phyloP scores from a whole-genome alignment of 2,113 vertebrate species.

The Nannobrachium achirus region DNA sequence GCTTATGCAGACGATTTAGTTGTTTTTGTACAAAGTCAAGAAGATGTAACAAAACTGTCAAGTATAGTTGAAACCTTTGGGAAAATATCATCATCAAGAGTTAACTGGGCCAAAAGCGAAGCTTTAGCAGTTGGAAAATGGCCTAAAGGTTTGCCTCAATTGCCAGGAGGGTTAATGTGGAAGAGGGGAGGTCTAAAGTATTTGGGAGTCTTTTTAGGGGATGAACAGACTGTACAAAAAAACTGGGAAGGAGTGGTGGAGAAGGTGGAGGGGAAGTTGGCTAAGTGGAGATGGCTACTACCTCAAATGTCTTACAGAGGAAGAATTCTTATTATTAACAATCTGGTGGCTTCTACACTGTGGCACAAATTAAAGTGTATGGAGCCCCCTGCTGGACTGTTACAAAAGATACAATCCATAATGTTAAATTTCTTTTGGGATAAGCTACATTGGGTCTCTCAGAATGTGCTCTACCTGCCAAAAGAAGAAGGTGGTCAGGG shows the following conservation, averaged over 20 bases:
- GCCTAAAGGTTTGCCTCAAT: not conserved
- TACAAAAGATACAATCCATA: not conserved
- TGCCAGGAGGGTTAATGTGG: not conserved
- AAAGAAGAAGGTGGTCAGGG: slow-evolving; percentile 11
- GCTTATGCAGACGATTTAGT: not conserved
- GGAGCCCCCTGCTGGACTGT: not conserved
- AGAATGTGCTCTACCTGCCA: not conserved
- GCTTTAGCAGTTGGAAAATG: not conserved
- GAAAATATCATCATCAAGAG: not conserved
- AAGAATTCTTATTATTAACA: too few species aligned
- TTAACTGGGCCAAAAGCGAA: not conserved
- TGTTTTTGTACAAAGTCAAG: not conserved
- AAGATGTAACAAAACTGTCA: not conserved
- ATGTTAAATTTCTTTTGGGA: slow-evolving; percentile 17
- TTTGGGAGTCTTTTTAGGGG: not conserved
- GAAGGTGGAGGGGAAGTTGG: not conserved
- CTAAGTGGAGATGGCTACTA: too few species aligned
- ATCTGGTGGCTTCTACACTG: not conserved
- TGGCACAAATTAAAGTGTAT: not conserved
- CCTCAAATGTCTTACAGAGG: too few species aligned
- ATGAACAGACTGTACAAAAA: not conserved
- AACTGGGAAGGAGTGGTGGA: not conserved
- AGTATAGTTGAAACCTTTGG: not conserved
- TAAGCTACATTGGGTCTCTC: slow-evolving; percentile 5
- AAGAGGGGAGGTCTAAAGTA: not conserved